Conservation (phyloP, 64 coral and sea anemone genomes). For the Actinia equina region DNA sequence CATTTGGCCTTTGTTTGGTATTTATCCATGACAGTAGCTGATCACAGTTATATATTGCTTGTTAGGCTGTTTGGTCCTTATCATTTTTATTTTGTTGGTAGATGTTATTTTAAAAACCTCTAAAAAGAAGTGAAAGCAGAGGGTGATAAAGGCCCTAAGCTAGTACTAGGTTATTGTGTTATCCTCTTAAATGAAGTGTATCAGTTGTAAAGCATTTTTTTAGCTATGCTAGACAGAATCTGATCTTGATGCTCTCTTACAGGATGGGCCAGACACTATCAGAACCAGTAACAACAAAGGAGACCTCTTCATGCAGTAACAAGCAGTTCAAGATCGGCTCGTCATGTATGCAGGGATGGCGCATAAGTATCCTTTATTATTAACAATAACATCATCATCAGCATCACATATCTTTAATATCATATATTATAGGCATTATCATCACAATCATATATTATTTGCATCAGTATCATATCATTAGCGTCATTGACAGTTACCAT, state of each 20-base stretch:
- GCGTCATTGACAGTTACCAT: not conserved
- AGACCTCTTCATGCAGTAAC: constrained; percentile 72
- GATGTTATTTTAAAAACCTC: no score
- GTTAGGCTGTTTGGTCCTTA: no score
- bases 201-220: no score
- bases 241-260: not conserved
- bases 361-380: constrained; percentile 86
- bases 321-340: constrained; percentile 80
- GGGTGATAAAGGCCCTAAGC: no score
- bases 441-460: not conserved
- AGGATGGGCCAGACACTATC: constrained; percentile 92
- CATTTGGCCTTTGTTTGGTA: no score
- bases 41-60: no score
- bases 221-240: not conserved
- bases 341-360: constrained; percentile 95
- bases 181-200: no score
- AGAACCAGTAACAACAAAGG: constrained; percentile 91
- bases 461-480: not conserved
- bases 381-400: not conserved
- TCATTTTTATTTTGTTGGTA: no score
- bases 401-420: not conserved
- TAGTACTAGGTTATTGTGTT: no score
- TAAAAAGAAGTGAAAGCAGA: no score
- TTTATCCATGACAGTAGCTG: no score
- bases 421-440: not conserved